Percentiles rank a stretch among this genome's conserved stretches.
Conservation (phyloP, 2,888 invertebrate species). For the Agonopterix subpropinquella region DNA sequence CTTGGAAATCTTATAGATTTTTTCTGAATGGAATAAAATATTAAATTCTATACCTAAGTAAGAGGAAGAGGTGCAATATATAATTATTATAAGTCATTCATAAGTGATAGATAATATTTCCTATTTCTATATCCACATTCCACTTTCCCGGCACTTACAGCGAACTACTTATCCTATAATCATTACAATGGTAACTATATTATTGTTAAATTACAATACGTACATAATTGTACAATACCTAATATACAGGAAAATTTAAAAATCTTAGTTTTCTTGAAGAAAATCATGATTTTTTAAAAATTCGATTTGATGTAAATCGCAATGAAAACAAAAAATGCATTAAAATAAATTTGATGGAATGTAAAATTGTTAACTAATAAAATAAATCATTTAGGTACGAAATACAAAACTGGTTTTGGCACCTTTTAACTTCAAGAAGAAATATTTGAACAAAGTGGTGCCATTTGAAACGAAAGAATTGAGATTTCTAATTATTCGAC, state of each 20-base stretch:
- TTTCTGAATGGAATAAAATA: no score
- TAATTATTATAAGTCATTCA: no score
- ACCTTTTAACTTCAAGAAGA: constrained; percentile 18
- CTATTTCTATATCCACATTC: constrained; percentile 42
- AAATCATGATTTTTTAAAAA: no score
- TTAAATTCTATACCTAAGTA: no score
- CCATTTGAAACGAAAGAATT: constrained; percentile 8
- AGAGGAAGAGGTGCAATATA: no score
- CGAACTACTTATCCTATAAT: not conserved
- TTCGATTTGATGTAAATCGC: no score
- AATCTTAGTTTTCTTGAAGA: no score
- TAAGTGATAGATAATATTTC: no score
- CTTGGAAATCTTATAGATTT: no score
- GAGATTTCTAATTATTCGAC: constrained; percentile 1
- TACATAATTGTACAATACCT: no score
- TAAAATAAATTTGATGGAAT: constrained; percentile 21
- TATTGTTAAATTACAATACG: no score
- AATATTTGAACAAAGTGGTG: constrained; percentile 17
- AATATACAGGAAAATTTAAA: no score
- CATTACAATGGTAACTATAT: not conserved
- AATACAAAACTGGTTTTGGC: constrained; percentile 20
- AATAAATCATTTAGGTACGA: not conserved
- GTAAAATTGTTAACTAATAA: constrained; percentile 14
- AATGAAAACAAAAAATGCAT: not conserved
- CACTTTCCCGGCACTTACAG: constrained; percentile 64